A percentile compares a stretch with the other conserved stretches of the same genome.
These are phyloP conservation scores for Tetheella fluctuosa DNA, from an alignment of 2,888 invertebrate genomes.

Conservation along the genomic window DNA sequence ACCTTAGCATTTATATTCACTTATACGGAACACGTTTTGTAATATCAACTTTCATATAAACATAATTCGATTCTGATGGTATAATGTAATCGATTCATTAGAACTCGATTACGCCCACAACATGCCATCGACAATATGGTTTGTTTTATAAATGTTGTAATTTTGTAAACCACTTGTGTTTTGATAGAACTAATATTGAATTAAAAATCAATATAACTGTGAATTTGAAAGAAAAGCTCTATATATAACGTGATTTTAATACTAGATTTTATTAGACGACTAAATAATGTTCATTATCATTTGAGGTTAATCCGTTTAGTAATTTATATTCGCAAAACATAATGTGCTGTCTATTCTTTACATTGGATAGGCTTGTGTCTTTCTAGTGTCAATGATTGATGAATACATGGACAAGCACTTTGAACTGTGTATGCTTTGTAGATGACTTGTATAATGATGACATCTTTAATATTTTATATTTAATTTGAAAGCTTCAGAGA, in stretches of 20 bases:
- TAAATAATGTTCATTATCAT: no score
- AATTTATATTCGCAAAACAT: not conserved
- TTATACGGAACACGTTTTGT: not conserved
- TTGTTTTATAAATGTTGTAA: slow-evolving; percentile 31
- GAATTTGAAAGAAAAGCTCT: no score
- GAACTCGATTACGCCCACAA: slow-evolving; percentile 35
- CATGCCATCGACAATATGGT: slow-evolving; percentile 29
- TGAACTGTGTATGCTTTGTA: not conserved
- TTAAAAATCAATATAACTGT: not conserved
- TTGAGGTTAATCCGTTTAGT: no score
- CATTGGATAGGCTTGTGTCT: not conserved
- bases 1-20: not conserved
- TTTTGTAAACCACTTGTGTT: slow-evolving; percentile 30
- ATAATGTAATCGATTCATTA: slow-evolving; percentile 35
- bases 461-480: no score
- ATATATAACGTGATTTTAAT: no score
- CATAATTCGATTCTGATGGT: slow-evolving; percentile 30
- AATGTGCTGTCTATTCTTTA: not conserved
- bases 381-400: not conserved
- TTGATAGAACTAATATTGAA: slow-evolving; percentile 9
- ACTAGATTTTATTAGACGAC: no score
- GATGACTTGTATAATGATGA: no score
- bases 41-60: slow-evolving; percentile 15
- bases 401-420: not conserved
- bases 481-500: no score